Percentiles rank a stretch among this genome's conserved stretches.
Evolutionary conservation across 2,113 vertebrate genomes (phyloP).

Genomic region (Seriola aureovittata): DNA sequence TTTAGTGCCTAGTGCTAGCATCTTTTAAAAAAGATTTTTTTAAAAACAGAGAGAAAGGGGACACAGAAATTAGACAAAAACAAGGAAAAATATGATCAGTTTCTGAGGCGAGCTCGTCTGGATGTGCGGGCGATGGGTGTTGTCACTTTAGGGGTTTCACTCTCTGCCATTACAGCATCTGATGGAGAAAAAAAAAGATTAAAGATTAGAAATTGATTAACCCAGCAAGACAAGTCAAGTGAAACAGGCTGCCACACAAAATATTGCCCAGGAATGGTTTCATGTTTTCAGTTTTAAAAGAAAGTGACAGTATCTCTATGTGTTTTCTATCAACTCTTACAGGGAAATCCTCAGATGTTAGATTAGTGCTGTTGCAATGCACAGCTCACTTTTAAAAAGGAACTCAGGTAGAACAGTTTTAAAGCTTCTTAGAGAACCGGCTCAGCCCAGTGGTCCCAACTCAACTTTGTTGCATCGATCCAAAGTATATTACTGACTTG

Average conservation of each 20-base stretch:
- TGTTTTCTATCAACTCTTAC: background rate
- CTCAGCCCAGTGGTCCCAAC: background rate
- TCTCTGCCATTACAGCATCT: constrained; percentile 88
- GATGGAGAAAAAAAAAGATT: constrained; percentile 63
- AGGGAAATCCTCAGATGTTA: background rate
- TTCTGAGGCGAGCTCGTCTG: constrained; percentile 80
- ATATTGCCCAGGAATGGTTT: background rate
- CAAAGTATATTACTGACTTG: background rate
- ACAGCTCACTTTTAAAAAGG: constrained; percentile 26
- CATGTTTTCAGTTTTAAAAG: background rate
- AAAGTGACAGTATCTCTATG: background rate
- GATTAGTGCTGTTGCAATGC: constrained; percentile 37
- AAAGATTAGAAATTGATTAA: background rate
- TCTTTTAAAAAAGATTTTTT: constrained; percentile 19
- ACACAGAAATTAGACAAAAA: constrained; percentile 10
- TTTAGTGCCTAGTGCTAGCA: background rate
- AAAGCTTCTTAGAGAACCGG: constrained; percentile 16
- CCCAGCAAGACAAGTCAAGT: background rate
- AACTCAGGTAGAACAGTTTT: background rate
- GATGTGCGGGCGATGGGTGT: constrained; percentile 92
- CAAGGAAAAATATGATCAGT: constrained; percentile 63
- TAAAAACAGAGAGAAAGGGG: constrained; percentile 24
- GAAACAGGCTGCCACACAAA: background rate
- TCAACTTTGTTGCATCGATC: constrained; percentile 20
- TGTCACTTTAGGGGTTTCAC: constrained; percentile 93